phyloP scores from a whole-genome alignment of 2,797 vertebrate species.

The Graptemys geographica region DNA sequence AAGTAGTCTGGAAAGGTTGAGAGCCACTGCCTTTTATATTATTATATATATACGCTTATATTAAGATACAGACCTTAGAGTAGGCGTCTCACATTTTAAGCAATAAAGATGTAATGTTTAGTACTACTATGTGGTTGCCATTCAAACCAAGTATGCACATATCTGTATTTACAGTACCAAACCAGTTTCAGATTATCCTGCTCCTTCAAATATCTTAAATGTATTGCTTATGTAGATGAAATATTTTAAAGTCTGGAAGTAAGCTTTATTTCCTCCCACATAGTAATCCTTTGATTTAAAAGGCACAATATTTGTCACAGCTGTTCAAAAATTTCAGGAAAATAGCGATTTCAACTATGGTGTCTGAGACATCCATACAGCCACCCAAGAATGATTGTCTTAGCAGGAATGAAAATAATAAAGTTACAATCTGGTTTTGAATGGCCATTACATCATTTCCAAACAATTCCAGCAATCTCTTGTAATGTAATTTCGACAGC shows the following conservation, averaged over 20 bases:
- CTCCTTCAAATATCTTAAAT: neutral
- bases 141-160: neutral
- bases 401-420: constrained; percentile 34
- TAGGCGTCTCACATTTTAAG: neutral
- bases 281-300: constrained; percentile 10
- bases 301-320: neutral
- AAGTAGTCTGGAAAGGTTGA: too few species aligned
- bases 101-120: neutral
- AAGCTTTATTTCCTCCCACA: constrained; percentile 5
- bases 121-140: neutral
- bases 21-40: too few species aligned
- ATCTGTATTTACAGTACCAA: neutral
- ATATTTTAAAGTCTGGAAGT: neutral
- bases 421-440: constrained; percentile 28
- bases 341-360: neutral
- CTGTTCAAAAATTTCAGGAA: constrained; percentile 21
- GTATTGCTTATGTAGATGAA: neutral
- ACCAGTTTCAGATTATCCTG: neutral
- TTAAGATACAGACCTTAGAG: neutral
- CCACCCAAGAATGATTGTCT: neutral
- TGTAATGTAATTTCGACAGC: constrained; percentile 44
- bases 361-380: neutral
- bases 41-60: neutral
- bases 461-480: constrained; percentile 28
- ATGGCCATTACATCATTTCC: constrained; percentile 27